Percentiles rank a stretch among this genome's conserved stretches.
phyloP scores from a whole-genome alignment of 2,113 vertebrate genomes.

The Chloroceryle aenea region DNA sequence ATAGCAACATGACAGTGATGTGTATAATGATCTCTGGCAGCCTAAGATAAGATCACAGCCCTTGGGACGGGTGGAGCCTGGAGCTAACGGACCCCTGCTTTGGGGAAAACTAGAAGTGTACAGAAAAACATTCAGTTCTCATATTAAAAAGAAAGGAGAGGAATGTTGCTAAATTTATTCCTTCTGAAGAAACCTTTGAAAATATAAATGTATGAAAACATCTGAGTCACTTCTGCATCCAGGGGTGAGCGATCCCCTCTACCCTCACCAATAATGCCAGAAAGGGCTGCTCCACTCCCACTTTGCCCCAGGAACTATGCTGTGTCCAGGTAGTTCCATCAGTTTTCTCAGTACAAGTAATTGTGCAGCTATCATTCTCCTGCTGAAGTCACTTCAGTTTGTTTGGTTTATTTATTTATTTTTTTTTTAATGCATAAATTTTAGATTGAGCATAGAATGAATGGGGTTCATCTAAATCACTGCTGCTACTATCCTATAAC shows the following conservation, averaged over 20 bases:
- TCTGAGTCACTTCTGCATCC: neutral
- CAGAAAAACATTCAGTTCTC: neutral
- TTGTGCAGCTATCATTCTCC: neutral
- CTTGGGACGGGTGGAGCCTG: conserved; percentile 42
- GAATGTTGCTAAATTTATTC: conserved; percentile 22
- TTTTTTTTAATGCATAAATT: neutral
- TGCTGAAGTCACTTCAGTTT: neutral
- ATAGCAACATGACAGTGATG: conserved; percentile 56
- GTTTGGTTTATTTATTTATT: too few relatives aligned
- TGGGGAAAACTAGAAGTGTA: conserved; percentile 29
- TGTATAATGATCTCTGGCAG: conserved; percentile 57
- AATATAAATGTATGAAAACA: conserved; percentile 13
- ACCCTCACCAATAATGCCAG: neutral
- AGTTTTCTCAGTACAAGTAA: neutral
- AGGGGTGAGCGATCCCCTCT: neutral
- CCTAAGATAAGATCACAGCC: conserved; percentile 54
- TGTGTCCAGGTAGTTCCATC: neutral
- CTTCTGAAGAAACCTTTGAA: conserved; percentile 45
- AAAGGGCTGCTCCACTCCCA: neutral
- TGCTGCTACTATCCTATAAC: neutral
- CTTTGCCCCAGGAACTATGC: neutral
- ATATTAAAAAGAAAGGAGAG: conserved; percentile 21
- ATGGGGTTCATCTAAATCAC: neutral
- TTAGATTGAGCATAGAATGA: neutral
- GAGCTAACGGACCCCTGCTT: conserved; percentile 48